Evolutionary conservation across 2,797 vertebrate species (phyloP), one percentile per base, ranked within the genome.

Genomic region (Austrolebias charrua): DNA sequence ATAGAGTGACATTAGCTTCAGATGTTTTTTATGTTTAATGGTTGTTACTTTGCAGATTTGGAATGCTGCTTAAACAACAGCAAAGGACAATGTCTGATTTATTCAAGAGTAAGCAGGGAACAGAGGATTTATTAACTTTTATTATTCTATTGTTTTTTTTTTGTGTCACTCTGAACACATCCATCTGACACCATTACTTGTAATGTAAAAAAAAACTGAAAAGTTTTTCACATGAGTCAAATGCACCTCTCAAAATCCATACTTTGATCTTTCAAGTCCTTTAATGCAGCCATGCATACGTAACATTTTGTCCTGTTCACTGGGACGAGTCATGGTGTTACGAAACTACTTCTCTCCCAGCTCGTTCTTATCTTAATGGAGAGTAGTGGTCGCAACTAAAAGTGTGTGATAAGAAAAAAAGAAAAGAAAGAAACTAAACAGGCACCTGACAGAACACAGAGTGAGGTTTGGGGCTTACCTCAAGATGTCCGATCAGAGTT

Each of bases 241-340:
- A 5, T 47, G 46, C 46, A 10, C 46, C 19, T 47, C 42, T 14
- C 42, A 20, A 18, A 20, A 20, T 9, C 4, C 7, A 11, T 47
- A n/a, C 46, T 47, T 47, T 47, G 18, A 43, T 33, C 46, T 55
- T 38, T 38, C 2, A 11, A 11, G 8, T 38, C 10, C 3, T 38
- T 38, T 38, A 38, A 10, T 38, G 35, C 35, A 38, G 10, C 35
- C 8, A 38, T 38, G 35, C 35, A 38, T 10, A 38, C 35, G 35
- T 38, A 38, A 38, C 35, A 60, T 61, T 44, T 15, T 60, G 58
- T 54, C 44, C 51, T 71, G 33, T 70, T 70, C 68, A 70, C 44
- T 63, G 33, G 48, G 62, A 70, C 13, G 20, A 80, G 60, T 55
- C 50, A 15, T 54, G n/a, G n/a, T n/a, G n/a, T n/a, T n/a, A n/a